phyloP scores from a whole-genome alignment of 1,140 invertebrate species.

The Polyergus mexicanus region DNA sequence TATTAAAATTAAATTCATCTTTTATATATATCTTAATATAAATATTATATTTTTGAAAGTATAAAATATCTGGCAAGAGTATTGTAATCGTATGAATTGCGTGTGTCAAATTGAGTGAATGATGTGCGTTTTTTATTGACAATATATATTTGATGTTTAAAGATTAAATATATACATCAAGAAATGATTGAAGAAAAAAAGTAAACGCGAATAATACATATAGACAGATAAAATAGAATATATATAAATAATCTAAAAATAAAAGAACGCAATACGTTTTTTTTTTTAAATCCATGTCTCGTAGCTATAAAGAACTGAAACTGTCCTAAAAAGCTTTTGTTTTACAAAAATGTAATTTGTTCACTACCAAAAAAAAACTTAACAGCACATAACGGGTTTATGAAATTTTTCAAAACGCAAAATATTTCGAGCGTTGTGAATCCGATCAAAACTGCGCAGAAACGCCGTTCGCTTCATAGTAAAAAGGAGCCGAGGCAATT shows the following conservation, averaged over 20 bases:
- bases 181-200: slow-evolving; percentile 26
- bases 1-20: slow-evolving; percentile 12
- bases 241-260: slow-evolving; percentile 26
- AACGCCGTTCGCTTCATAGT: background rate
- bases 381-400: background rate
- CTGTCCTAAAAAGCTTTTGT: background rate
- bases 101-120: slow-evolving; percentile 31
- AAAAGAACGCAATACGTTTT: background rate
- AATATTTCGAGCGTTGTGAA: slow-evolving; percentile 27
- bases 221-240: background rate
- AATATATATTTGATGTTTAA: slow-evolving; percentile 23
- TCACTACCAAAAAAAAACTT: background rate
- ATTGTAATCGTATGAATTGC: slow-evolving; percentile 29
- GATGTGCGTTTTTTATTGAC: slow-evolving; percentile 43
- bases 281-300: slow-evolving; percentile 8
- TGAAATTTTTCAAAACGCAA: slow-evolving; percentile 18
- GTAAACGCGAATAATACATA: background rate
- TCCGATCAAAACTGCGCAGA: slow-evolving; percentile 24
- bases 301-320: background rate
- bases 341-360: slow-evolving; percentile 8
- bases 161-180: slow-evolving; percentile 40
- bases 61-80: slow-evolving; percentile 19
- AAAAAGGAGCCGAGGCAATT: slow-evolving; percentile 36
- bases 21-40: slow-evolving; percentile 19
- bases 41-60: slow-evolving; percentile 13